Evolutionary conservation across 2,888 invertebrate species (phyloP), one percentile per base, ranked within the genome.

Genomic region (Smittia aterrima): DNA sequence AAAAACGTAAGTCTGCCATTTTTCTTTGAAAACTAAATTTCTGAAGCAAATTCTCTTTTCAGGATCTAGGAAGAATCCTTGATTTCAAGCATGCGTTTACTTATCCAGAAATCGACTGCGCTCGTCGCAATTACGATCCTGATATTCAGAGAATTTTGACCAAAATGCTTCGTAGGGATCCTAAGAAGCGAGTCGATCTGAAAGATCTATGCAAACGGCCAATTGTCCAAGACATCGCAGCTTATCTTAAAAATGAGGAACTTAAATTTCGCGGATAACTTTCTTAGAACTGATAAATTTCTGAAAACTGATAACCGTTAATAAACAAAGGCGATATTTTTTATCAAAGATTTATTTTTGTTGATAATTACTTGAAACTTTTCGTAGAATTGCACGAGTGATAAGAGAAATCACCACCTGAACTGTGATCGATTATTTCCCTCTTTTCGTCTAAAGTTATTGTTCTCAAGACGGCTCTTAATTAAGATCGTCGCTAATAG

Each of bases 111-210:
- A 62, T 62, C 11, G 38, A 72, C 6, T 72, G 38, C 20, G 3
- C 11, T 27, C 13, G 62, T 9, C 72, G 58, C 3, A 32, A 38
- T 9, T 72, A 72, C 32, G 32, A 20, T 11, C 62, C 62, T 11
- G 11, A 13, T 7, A 9, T 62, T 38, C 58, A 72, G 25, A n/a
- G n/a, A 58, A 4, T 18, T 62, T 32, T 72, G 16, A 6, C n/a
- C n/a, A n/a, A n/a, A n/a, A 71, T 72, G 72, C 20, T 72, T 1
- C 72, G 58, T 20, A 27, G 72, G 7, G 24, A 38, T n/a, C 68
- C 68, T 25, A 1, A 41, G 7, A 41, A 67, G 13, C 16, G 67
- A 4, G 18, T 20, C 38, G 38, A 11, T 24, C 13, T 38, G n/a
- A 11, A 38, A 16, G 1, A 1, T 6, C 16, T 67, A 1, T 67